These are phyloP conservation scores for Clarias macrocephalus DNA, from an alignment of 2,113 vertebrate species.

Conservation along the genomic window DNA sequence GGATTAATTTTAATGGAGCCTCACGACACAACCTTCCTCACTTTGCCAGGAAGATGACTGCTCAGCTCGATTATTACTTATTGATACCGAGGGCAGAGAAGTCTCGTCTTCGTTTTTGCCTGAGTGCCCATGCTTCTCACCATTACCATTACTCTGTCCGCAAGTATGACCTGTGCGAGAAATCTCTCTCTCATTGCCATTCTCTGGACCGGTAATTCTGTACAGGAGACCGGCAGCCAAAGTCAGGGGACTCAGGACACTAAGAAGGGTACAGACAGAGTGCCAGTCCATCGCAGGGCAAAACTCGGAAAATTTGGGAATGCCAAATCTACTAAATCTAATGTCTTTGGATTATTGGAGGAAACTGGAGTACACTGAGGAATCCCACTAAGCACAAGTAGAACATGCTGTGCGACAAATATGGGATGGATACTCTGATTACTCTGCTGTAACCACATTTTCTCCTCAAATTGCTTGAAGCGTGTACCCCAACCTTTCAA, in stretches of 20 bases:
- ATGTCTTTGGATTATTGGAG: too few relatives aligned
- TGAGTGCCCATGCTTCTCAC: neutral
- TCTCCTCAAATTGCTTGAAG: neutral
- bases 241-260: too few relatives aligned
- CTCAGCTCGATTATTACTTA: constrained; percentile 45
- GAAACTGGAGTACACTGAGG: too few relatives aligned
- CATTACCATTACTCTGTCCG: neutral
- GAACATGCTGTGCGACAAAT: neutral
- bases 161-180: neutral
- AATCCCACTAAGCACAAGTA: too few relatives aligned
- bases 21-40: constrained; percentile 21
- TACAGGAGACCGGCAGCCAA: too few relatives aligned
- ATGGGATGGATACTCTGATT: neutral
- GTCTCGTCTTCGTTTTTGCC: neutral
- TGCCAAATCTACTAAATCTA: too few relatives aligned
- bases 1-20: constrained; percentile 55
- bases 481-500: neutral
- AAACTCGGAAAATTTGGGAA: too few relatives aligned
- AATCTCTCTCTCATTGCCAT: neutral
- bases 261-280: too few relatives aligned
- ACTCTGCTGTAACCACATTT: neutral
- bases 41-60: constrained; percentile 30
- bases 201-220: too few relatives aligned
- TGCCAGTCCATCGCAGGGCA: too few relatives aligned
- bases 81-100: constrained; percentile 33